A percentile compares a stretch with the other conserved stretches of the same genome.
These are phyloP conservation scores for Varanus komodoensis DNA, from an alignment of 2,113 vertebrate genomes.

Conservation along the genomic window DNA sequence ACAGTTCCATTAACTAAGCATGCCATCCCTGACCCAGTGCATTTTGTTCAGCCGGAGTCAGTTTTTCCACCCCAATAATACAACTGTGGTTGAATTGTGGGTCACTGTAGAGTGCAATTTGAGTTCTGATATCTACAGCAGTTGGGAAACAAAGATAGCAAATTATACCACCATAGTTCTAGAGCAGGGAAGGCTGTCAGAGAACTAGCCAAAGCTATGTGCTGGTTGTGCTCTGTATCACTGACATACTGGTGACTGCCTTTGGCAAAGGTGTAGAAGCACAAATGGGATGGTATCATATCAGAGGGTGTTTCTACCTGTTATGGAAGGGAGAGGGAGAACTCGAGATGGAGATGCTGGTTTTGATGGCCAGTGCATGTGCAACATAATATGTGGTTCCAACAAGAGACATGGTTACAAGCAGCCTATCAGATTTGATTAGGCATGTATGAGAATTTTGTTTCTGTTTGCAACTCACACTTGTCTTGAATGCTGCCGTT, in stretches of 20 bases:
- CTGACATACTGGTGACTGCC: too few relatives aligned
- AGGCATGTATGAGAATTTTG: too few relatives aligned
- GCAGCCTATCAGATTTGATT: not conserved
- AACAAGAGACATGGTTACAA: not conserved
- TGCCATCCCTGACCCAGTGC: not conserved
- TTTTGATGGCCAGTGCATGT: not conserved
- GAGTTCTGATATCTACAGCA: not conserved
- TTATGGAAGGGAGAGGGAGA: not conserved
- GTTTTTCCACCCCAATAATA: not conserved
- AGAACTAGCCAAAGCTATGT: not conserved
- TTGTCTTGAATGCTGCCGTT: too few relatives aligned
- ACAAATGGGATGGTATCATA: not conserved
- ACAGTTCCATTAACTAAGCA: not conserved
- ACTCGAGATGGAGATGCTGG: not conserved
- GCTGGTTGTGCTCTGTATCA: not conserved
- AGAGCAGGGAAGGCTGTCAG: not conserved
- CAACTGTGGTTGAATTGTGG: not conserved
- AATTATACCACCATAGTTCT: not conserved
- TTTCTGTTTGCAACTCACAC: too few relatives aligned
- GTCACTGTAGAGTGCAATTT: not conserved
- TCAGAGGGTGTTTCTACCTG: not conserved
- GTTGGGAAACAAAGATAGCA: not conserved
- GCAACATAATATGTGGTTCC: too few relatives aligned
- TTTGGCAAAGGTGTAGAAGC: not conserved
- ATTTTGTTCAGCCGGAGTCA: not conserved